phyloP scores from a whole-genome alignment of 2,113 vertebrate species.

The Spea bombifrons region DNA sequence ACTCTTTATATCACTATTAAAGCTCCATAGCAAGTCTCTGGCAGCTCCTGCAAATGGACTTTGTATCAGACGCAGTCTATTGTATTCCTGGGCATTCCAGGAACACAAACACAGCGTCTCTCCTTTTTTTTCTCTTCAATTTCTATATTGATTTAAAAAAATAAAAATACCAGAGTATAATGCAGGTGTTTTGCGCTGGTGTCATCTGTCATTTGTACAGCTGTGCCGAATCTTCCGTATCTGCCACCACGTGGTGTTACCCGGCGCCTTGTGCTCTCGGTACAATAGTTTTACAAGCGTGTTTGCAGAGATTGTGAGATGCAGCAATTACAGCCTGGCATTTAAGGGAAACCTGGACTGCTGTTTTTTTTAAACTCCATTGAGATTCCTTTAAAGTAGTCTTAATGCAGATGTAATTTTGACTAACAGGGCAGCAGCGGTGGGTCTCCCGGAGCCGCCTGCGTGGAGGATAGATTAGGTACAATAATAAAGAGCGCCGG shows the following conservation, averaged over 20 bases:
- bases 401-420: neutral
- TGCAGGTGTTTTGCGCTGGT: slow-evolving; percentile 4
- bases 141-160: no score
- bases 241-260: neutral
- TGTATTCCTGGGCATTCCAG: neutral
- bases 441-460: neutral
- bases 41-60: no score
- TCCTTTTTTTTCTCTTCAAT: no score
- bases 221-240: neutral
- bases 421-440: neutral
- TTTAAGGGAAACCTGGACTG: neutral
- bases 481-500: neutral
- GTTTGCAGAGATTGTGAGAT: slow-evolving; percentile 20
- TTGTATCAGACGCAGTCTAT: neutral
- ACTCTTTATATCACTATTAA: no score
- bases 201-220: slow-evolving; percentile 18
- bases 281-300: neutral
- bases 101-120: neutral
- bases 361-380: neutral
- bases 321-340: slow-evolving; percentile 7
- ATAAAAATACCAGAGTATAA: neutral
- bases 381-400: neutral
- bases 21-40: no score
- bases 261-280: neutral
- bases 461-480: neutral